A percentile compares a stretch with the other conserved stretches of the same genome.
Evolutionary conservation across 2,888 invertebrate genomes (phyloP).

Genomic region (Pseudococcus viburni): DNA sequence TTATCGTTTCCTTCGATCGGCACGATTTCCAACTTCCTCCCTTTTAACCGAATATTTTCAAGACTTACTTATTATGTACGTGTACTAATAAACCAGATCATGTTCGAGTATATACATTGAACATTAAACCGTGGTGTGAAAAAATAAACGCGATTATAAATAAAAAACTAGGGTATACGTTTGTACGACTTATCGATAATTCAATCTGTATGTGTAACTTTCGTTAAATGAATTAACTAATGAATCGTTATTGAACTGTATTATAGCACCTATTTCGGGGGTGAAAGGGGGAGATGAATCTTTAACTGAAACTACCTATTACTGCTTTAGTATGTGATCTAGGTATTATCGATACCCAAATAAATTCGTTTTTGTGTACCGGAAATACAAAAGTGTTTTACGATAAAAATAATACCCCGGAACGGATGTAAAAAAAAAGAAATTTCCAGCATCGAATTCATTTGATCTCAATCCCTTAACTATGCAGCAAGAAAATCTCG

Average conservation of each 20-base stretch:
- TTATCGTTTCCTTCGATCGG: slow-evolving; percentile 59
- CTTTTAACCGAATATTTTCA: slow-evolving; percentile 61
- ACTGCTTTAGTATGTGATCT: too few relatives aligned
- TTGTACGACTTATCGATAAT: not conserved
- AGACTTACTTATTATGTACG: slow-evolving; percentile 60
- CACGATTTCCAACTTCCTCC: slow-evolving; percentile 61
- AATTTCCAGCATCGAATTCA: not conserved
- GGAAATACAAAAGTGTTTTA: too few relatives aligned
- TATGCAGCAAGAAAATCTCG: not conserved
- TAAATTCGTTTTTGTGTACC: too few relatives aligned
- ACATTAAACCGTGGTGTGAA: not conserved
- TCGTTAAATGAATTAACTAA: too few relatives aligned
- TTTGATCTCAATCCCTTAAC: not conserved
- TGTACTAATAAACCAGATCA: slow-evolving; percentile 50
- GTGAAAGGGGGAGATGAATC: too few relatives aligned
- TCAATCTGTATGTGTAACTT: not conserved
- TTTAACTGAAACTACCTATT: too few relatives aligned
- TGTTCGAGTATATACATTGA: not conserved
- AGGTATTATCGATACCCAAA: too few relatives aligned
- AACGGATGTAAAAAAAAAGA: not conserved
- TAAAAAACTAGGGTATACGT: not conserved
- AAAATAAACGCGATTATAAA: not conserved
- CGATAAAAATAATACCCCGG: too few relatives aligned
- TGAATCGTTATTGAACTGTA: too few relatives aligned
- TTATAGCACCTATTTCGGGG: too few relatives aligned